These are phyloP conservation scores for Andrena cerasifolii DNA, from an alignment of 1,140 invertebrate genomes.

Conservation along the genomic window DNA sequence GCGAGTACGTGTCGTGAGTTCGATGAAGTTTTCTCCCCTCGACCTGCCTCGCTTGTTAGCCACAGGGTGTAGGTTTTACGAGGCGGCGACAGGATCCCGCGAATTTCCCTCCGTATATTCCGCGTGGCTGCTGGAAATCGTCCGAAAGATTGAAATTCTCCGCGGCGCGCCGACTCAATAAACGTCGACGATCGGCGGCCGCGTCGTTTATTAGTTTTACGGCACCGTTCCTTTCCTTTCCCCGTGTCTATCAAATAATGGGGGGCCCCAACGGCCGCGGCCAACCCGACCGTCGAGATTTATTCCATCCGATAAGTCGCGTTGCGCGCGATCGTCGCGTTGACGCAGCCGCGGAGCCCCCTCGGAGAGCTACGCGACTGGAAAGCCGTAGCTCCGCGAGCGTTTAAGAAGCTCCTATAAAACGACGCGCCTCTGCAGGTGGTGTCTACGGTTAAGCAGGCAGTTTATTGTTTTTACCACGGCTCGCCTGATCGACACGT, in stretches of 20 bases:
- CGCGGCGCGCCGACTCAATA: constrained; percentile 41
- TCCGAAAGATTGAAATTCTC: constrained; percentile 48
- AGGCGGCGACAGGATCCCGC: constrained; percentile 9
- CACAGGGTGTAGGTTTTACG: constrained; percentile 24
- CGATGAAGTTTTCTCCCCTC: no score
- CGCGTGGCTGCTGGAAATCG: constrained; percentile 30
- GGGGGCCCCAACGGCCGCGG: neutral
- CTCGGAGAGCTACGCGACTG: neutral
- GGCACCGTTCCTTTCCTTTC: constrained; percentile 32
- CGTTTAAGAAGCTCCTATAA: neutral
- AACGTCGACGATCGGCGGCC: constrained; percentile 34
- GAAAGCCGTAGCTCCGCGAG: neutral
- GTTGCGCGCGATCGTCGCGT: constrained; percentile 9
- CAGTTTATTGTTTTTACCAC: constrained; percentile 39
- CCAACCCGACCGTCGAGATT: constrained; percentile 11
- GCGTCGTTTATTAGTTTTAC: constrained; percentile 63
- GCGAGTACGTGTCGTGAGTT: no score
- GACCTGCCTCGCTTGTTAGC: neutral
- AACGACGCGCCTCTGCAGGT: neutral
- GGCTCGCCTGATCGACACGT: constrained; percentile 4
- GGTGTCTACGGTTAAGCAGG: constrained; percentile 17
- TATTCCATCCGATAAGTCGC: constrained; percentile 31
- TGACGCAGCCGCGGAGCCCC: neutral
- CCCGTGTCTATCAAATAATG: constrained; percentile 41
- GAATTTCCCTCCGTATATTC: constrained; percentile 10